Conservation (phyloP, 30 jellyfish, hydroid and myxozoan species). For the Aurelia aurita region DNA sequence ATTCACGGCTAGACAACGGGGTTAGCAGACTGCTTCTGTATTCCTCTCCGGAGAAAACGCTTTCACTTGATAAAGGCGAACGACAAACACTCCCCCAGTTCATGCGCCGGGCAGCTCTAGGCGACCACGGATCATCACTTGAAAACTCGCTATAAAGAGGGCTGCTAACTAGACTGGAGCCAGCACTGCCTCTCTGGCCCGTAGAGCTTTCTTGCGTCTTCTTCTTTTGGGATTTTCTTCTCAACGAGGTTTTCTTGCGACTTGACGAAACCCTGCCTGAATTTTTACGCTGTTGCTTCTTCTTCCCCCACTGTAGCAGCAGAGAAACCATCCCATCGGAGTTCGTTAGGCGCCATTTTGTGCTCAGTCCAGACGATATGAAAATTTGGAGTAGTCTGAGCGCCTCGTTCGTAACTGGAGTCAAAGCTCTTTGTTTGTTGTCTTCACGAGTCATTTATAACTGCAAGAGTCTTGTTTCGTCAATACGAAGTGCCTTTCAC, state of each 20-base stretch:
- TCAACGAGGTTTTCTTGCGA: background rate
- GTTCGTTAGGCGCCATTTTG: constrained; percentile 51
- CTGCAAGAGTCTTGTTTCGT: no score
- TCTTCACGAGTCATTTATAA: no score
- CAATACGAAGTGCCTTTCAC: no score
- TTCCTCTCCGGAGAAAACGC: constrained; percentile 34
- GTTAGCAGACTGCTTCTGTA: background rate
- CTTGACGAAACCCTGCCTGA: constrained; percentile 1
- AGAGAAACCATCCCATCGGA: constrained; percentile 60
- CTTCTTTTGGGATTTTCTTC: background rate
- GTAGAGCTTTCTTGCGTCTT: background rate
- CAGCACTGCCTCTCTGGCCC: background rate
- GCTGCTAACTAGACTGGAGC: constrained; percentile 17
- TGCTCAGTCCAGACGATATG: constrained; percentile 26
- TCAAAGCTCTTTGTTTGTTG: constrained; percentile 1
- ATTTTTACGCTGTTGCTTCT: background rate
- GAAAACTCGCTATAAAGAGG: constrained; percentile 33
- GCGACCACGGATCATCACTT: constrained; percentile 21
- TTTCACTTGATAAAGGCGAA: constrained; percentile 14
- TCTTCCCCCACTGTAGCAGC: constrained; percentile 51
- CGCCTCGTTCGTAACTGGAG: constrained; percentile 21
- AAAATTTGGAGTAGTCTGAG: constrained; percentile 27
- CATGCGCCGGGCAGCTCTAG: background rate
- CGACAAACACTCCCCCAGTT: background rate
- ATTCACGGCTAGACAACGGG: constrained; percentile 12